A percentile compares a stretch with the other conserved stretches of the same genome.
phyloP scores from a whole-genome alignment of 2,797 vertebrate genomes.

The Luscinia luscinia region DNA sequence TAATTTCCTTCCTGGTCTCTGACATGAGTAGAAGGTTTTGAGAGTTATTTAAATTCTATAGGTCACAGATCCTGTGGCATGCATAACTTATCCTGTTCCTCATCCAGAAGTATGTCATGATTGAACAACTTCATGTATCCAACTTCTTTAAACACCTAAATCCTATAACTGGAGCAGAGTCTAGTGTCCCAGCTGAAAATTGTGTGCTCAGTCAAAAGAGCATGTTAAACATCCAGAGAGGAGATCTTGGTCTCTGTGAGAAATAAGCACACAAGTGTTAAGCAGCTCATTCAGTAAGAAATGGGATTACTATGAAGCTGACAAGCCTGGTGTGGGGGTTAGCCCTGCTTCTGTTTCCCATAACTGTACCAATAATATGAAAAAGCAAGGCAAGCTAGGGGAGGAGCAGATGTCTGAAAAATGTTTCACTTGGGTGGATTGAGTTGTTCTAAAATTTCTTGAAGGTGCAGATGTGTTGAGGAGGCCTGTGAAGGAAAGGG shows the following conservation, averaged over 20 bases:
- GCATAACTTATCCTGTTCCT: not conserved
- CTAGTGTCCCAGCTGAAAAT: not conserved
- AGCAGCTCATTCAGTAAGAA: not conserved
- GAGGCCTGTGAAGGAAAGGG: slow-evolving; percentile 8
- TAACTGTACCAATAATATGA: not conserved
- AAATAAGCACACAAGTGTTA: not conserved
- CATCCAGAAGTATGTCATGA: not conserved
- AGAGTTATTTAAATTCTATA: not conserved
- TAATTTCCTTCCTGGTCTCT: not conserved
- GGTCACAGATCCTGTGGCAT: not conserved
- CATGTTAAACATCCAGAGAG: not conserved
- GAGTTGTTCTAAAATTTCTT: not conserved
- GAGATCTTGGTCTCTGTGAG: not conserved
- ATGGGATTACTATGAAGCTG: not conserved
- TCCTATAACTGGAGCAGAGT: not conserved
- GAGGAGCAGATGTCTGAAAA: not conserved
- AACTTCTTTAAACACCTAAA: not conserved
- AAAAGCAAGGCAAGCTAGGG: not conserved
- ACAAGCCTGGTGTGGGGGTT: not conserved
- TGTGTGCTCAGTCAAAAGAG: not conserved
- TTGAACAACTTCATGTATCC: not conserved
- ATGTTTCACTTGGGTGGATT: not conserved
- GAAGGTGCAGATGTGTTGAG: slow-evolving; percentile 4
- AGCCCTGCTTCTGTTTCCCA: not conserved
- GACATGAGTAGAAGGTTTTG: not conserved